Conservation (phyloP, 1,140 invertebrate genomes). For the Dinoponera quadriceps region DNA sequence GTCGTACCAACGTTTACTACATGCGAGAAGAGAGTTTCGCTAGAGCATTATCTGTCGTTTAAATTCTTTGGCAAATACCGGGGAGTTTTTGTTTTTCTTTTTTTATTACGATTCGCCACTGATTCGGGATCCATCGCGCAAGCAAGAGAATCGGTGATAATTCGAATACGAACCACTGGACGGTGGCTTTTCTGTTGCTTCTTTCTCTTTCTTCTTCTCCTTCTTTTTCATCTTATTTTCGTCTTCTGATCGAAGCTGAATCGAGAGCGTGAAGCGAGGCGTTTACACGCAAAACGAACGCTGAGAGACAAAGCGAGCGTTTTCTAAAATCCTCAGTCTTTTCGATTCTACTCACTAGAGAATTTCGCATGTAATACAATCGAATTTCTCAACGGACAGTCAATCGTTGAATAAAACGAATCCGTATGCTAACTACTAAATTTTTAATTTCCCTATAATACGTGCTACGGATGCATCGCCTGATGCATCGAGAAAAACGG, state of each 20-base stretch:
- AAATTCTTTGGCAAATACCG: constrained; percentile 70
- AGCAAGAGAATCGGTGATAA: constrained; percentile 19
- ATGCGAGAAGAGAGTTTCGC: constrained; percentile 15
- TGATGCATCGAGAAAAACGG: constrained; percentile 21
- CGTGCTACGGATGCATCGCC: constrained; percentile 1
- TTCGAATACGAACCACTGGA: neutral
- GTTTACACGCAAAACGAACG: constrained; percentile 29
- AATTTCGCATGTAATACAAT: constrained; percentile 62
- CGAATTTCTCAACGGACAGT: constrained; percentile 47
- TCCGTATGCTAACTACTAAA: constrained; percentile 40
- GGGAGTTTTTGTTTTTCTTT: too few species aligned
- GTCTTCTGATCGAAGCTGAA: neutral
- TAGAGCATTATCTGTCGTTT: constrained; percentile 42
- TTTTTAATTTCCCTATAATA: neutral
- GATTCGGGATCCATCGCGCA: neutral
- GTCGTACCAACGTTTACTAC: constrained; percentile 31
- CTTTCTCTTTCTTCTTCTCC: neutral
- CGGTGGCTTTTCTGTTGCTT: neutral
- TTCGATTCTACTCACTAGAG: constrained; percentile 65
- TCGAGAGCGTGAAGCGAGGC: neutral
- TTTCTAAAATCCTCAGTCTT: constrained; percentile 67
- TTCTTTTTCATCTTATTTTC: neutral
- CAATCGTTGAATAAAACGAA: constrained; percentile 19
- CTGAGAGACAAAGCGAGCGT: constrained; percentile 63
- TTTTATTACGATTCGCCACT: constrained; percentile 6